Base-by-base conservation (phyloP, 1,140 invertebrate species). In the Dendrolimus punctatus region DNA sequence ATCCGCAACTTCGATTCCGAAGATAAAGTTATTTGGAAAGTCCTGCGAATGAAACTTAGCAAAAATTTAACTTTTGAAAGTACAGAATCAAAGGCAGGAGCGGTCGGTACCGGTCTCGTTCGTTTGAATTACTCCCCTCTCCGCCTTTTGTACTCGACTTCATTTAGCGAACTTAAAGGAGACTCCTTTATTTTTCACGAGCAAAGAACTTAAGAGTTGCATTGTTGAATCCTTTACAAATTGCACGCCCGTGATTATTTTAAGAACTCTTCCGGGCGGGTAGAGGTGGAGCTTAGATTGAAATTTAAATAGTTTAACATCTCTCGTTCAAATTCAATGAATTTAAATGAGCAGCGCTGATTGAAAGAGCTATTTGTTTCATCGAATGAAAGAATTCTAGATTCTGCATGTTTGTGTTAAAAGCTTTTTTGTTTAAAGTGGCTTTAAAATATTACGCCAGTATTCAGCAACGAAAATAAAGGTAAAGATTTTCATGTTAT, bases 221-320 rank as follows among this genome's bases (percentile, higher is more conserved):
- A 85, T 85, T 85, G 80, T 85, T 81, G 70, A 78, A 82, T 79
- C 67, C 64, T 79, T 82, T 80, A 85, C 80, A 83, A 85, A 82
- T 83, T 83, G 80, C 72, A 76, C 67, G 66, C 54, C 48, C 66
- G 71, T 80, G 74, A 85, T 85, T 81, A 73, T 69, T 71, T 76
- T 80, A 76, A 73, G 62, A 73, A 71, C 65, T 76, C 56, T 50
- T 46, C 47, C 57, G 23, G 54, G 48, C 45, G 49, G 51, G 41
- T 55, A 55, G 65, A 67, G 64, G 62, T 63, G 47, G 51, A 44
- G 53, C 52, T 68, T 58, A 60, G 62, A 76, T 75, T 74, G 68
- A 56, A 72, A 73, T 74, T 73, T 74, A 71, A 73, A 52, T 62
- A 60, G 61, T 67, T 55, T 2, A 2, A 23, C 23, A 54, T 55